Percentiles rank a stretch among this genome's conserved stretches.
Evolutionary conservation across 2,113 vertebrate genomes (phyloP).

Genomic region (Scomber japonicus): DNA sequence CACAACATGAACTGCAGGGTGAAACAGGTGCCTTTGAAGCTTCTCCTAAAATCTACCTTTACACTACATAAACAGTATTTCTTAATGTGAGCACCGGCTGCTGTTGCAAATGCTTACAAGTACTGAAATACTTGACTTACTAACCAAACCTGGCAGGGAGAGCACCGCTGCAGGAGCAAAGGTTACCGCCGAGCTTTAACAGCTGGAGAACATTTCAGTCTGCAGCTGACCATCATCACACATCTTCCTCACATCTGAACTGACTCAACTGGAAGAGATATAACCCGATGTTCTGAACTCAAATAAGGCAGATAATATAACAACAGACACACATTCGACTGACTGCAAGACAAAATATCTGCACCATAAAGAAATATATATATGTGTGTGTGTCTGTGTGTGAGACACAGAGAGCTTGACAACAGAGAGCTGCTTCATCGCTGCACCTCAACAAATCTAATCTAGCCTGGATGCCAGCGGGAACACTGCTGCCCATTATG

Average conservation of each 20-base stretch:
- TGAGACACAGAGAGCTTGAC: conserved; percentile 25
- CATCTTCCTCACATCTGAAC: neutral
- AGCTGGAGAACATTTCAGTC: conserved; percentile 27
- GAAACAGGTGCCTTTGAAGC: conserved; percentile 6
- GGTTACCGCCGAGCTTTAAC: conserved; percentile 17
- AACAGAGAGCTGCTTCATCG: conserved; percentile 8
- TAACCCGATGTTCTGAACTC: neutral
- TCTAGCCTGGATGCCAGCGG: conserved; percentile 37
- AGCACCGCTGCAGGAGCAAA: conserved; percentile 15
- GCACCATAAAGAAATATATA: conserved; percentile 13
- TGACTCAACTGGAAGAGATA: neutral
- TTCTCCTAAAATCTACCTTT: neutral
- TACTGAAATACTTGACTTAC: conserved; percentile 3
- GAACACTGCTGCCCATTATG: conserved; percentile 45
- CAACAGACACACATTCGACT: neutral
- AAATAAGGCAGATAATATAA: conserved; percentile 2
- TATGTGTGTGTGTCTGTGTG: conserved; percentile 3
- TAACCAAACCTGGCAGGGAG: conserved; percentile 4
- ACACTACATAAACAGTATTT: too few relatives aligned
- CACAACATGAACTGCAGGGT: neutral
- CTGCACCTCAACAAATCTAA: conserved; percentile 46
- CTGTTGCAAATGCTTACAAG: conserved; percentile 3
- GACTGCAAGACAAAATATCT: conserved; percentile 18
- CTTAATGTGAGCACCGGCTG: neutral
- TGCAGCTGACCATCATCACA: conserved; percentile 15